Conservation (phyloP, 2,888 invertebrate genomes). For the Apamea epomidion region DNA sequence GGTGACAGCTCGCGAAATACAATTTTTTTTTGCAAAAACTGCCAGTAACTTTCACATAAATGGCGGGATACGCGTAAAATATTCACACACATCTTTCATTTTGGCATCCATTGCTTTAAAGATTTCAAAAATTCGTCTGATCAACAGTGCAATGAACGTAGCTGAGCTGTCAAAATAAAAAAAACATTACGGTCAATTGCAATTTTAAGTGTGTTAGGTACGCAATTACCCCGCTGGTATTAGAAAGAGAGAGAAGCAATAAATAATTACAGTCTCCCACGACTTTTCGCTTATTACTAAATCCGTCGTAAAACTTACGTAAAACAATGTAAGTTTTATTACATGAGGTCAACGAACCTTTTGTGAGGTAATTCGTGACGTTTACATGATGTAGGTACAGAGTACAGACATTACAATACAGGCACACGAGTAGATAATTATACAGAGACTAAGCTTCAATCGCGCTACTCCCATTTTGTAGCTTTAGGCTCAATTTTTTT, state of each 20-base stretch:
- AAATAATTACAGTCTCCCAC: slow-evolving; percentile 31
- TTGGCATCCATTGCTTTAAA: neutral
- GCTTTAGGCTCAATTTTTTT: neutral
- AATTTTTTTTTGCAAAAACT: no score
- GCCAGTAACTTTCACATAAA: neutral
- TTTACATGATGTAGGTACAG: slow-evolving; percentile 18
- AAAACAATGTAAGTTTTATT: slow-evolving; percentile 51
- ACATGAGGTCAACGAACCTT: slow-evolving; percentile 48
- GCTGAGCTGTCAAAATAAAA: neutral
- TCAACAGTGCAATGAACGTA: neutral
- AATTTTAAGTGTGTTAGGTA: neutral
- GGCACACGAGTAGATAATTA: slow-evolving; percentile 30
- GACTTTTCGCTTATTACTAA: slow-evolving; percentile 24
- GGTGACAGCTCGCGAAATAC: neutral
- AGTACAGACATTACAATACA: slow-evolving; percentile 31
- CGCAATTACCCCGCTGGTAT: neutral
- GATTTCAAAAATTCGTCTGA: neutral
- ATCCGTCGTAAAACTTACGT: slow-evolving; percentile 35
- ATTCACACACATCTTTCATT: no score
- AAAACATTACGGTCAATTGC: neutral
- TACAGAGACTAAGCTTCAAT: slow-evolving; percentile 12
- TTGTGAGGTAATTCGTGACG: slow-evolving; percentile 49
- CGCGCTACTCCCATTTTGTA: neutral
- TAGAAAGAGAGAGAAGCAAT: neutral
- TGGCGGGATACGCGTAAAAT: no score